Base-by-base conservation (phyloP, 2,888 invertebrate genomes). In the Caenorhabditis macrosperma region DNA sequence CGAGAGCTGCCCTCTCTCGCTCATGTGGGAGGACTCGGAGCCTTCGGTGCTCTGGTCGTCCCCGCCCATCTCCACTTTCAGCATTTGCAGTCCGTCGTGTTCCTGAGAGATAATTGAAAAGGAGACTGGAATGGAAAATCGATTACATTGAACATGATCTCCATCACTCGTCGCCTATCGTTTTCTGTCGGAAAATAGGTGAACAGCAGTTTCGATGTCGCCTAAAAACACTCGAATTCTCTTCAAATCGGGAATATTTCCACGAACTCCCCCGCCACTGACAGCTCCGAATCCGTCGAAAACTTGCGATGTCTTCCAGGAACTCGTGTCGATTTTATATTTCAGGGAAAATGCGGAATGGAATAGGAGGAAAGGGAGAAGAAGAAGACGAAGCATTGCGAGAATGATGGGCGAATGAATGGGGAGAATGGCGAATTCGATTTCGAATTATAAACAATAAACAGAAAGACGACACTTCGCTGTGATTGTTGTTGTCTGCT, bases 41-140 rank as follows among this genome's bases (percentile, higher is more conserved):
- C 91, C 83, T 35, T 83, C 83, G 81, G 91, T 90, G 54, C 90
- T 91, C 63, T 91, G 91, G 33, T 89, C 89, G 84, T 91, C 91
- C 5, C 91, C 91, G 20, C 91, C 91, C 57, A 91, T 91, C 82
- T 91, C 91, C 7, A 91, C 91, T 83, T 91, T 91, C 63, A 91
- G 71, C 28, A 91, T 91, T 46, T 91, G 91, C 1, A 81, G 46
- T 10, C 81, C 81, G 35, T 72, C 48, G 2, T 63, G 15, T 41
- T 67, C 60, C 81, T 81, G 66, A 41, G 63, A 46, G 6, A n/a
- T 9, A 35, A 28, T 17, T 6, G n/a, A 9, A 24, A 22, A 1
- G 41, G 0, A 15, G 1, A 0, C 20, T 5, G 12, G n/a, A 1
- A 28, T 17, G 20, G 2, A 17, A 30, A 33, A 10, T 20, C 2